Evolutionary conservation across 2,888 invertebrate species (phyloP), one percentile per base, ranked within the genome.

Genomic region (Julus scandinavius): DNA sequence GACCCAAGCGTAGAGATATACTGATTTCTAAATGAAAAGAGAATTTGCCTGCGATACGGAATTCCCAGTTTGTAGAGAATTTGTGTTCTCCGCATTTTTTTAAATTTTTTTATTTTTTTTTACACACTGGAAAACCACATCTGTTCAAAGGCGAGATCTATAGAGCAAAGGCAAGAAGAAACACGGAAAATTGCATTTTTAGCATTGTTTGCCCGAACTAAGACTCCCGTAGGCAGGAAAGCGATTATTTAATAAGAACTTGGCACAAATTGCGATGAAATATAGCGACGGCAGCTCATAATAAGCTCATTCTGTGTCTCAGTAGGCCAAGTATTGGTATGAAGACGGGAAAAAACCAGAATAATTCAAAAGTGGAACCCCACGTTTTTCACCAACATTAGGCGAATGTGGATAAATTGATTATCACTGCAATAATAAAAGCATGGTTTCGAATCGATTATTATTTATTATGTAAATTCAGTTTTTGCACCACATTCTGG

Each of bases 231-330:
- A n/a, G 29, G 72, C 72, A n/a, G 20, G 72, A 9, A 20, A 20
- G 72, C 20, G 72, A 72, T 72, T 72, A 72, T 72, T 72, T 29
- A 72, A 72, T 72, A 29, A 72, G 29, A 72, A 72, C 72, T 72
- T 72, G 72, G 72, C 72, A 72, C 72, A 72, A 72, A 72, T 72
- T 72, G 72, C 72, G 72, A 72, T 72, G 72, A 72, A 29, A 29
- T 72, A 72, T 11, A 9, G 72, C n/a, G 17, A 17, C 4, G 3
- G 63, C 63, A 17, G 13, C 72, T 72, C 72, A 6, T 72, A 72
- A 72, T 72, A 72, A 72, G 72, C 72, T 72, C 72, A 29, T 29
- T 72, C 29, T 72, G 72, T 72, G 29, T 72, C 72, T 72, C 72
- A 72, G 29, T 72, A 29, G 29, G 29, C 72, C 29, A 72, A 20